Conservation (phyloP, 2,113 vertebrate species). For the Drymodes brunneopygia region DNA sequence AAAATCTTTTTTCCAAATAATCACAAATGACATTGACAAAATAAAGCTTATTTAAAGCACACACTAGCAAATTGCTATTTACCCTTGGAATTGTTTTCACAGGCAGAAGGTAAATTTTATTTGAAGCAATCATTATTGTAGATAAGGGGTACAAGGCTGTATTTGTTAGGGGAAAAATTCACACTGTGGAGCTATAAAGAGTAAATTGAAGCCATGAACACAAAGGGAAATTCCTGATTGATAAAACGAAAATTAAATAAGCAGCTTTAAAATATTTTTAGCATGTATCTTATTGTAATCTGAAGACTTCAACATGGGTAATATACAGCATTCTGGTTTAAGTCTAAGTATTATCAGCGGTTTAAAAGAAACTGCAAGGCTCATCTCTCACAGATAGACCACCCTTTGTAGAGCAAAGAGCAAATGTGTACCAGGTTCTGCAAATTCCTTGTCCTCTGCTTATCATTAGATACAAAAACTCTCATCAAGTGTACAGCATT, state of each 20-base stretch:
- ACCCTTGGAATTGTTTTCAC: not conserved
- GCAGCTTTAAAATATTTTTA: not conserved
- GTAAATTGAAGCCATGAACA: not conserved
- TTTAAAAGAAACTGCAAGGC: not conserved
- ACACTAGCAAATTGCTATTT: not conserved
- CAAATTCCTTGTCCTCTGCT: not conserved
- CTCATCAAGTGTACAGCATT: not conserved
- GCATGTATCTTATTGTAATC: not conserved
- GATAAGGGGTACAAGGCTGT: not conserved
- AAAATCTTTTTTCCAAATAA: constrained; percentile 12
- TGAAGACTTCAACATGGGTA: not conserved
- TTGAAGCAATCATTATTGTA: not conserved
- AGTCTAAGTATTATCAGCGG: not conserved
- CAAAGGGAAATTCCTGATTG: not conserved
- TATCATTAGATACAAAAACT: not conserved
- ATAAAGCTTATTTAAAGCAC: not conserved
- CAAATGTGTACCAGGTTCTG: not conserved
- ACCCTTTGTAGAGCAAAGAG: not conserved
- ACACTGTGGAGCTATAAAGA: not conserved
- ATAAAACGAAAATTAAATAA: not conserved
- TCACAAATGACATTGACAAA: not conserved
- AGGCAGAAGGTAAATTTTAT: not conserved
- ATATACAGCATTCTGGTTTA: not conserved
- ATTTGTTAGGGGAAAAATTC: not conserved
- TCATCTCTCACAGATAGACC: not conserved